These are phyloP conservation scores for Xanthorhoe spadicearia DNA, from an alignment of 2,888 invertebrate species.

Conservation along the genomic window DNA sequence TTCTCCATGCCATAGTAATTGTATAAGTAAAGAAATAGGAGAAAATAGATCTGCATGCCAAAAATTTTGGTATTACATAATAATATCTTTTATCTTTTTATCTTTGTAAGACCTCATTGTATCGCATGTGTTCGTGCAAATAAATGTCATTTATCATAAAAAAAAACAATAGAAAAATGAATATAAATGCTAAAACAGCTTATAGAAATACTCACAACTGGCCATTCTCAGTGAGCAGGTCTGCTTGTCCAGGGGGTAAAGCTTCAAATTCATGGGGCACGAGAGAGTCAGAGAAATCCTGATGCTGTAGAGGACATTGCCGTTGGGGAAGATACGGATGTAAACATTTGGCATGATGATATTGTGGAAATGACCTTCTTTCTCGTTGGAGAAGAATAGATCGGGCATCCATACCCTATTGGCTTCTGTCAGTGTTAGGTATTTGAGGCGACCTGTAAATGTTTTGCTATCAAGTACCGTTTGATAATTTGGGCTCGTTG, in stretches of 20 bases:
- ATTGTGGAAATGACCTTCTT: slow-evolving; percentile 98
- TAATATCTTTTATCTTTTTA: too few relatives aligned
- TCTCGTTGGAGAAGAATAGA: slow-evolving; percentile 98
- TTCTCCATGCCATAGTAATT: too few relatives aligned
- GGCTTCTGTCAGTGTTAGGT: slow-evolving; percentile 96
- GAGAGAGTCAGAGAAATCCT: slow-evolving; percentile 97
- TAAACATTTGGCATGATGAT: slow-evolving; percentile 99
- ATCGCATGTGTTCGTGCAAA: too few relatives aligned
- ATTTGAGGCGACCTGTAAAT: slow-evolving; percentile 91
- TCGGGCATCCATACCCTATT: slow-evolving; percentile 99
- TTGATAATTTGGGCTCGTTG: not conserved
- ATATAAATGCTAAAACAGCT: not conserved
- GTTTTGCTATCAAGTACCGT: not conserved
- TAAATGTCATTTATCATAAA: too few relatives aligned
- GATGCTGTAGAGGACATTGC: slow-evolving; percentile 98
- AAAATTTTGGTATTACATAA: too few relatives aligned
- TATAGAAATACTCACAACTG: slow-evolving; percentile 91
- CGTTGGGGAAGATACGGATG: slow-evolving; percentile 97
- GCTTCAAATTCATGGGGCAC: slow-evolving; percentile 98
- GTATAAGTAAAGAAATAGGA: too few relatives aligned
- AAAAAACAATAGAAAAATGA: too few relatives aligned
- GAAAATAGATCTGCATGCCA: too few relatives aligned
- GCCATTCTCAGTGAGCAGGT: slow-evolving; percentile 97
- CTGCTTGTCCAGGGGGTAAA: slow-evolving; percentile 98
- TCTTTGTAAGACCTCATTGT: too few relatives aligned